These are phyloP conservation scores for Dexiosoma caninum DNA, from an alignment of 2,888 invertebrate species.

Conservation along the genomic window DNA sequence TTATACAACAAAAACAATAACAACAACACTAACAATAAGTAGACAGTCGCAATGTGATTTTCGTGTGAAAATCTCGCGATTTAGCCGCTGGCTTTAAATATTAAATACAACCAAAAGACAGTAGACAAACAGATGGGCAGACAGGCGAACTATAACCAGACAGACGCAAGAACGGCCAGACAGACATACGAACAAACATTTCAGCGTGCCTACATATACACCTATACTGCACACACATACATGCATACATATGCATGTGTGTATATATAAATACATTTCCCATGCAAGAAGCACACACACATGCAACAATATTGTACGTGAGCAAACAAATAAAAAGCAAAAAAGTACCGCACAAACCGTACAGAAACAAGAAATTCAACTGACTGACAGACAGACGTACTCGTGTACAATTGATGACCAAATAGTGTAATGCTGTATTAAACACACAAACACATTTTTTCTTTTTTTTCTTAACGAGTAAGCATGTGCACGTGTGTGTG, in stretches of 20 bases:
- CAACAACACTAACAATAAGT: conserved; percentile 24
- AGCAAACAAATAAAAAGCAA: background rate
- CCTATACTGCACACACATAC: conserved; percentile 4
- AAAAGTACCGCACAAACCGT: background rate
- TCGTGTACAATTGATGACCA: conserved; percentile 15
- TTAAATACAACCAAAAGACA: conserved; percentile 61
- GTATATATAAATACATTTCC: too few species aligned
- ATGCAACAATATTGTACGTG: background rate
- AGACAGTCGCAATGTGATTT: conserved; percentile 71
- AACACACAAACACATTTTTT: background rate
- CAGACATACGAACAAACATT: background rate
- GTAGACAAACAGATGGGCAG: conserved; percentile 48
- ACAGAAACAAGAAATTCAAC: conserved; percentile 13
- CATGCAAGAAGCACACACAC: background rate
- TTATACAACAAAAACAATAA: conserved; percentile 54
- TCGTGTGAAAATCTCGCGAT: conserved; percentile 76
- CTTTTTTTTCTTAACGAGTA: background rate
- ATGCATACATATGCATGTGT: too few species aligned
- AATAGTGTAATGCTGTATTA: conserved; percentile 14
- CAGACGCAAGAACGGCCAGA: conserved; percentile 1
- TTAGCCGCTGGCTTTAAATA: conserved; percentile 69
- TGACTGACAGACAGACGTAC: conserved; percentile 19
- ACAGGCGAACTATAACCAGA: background rate
- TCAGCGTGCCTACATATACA: too few species aligned
- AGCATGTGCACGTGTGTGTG: background rate